Percentiles rank a stretch among this genome's conserved stretches.
Evolutionary conservation across 2,113 vertebrate genomes (phyloP).

Genomic region (Chlorocebus sabaeus): DNA sequence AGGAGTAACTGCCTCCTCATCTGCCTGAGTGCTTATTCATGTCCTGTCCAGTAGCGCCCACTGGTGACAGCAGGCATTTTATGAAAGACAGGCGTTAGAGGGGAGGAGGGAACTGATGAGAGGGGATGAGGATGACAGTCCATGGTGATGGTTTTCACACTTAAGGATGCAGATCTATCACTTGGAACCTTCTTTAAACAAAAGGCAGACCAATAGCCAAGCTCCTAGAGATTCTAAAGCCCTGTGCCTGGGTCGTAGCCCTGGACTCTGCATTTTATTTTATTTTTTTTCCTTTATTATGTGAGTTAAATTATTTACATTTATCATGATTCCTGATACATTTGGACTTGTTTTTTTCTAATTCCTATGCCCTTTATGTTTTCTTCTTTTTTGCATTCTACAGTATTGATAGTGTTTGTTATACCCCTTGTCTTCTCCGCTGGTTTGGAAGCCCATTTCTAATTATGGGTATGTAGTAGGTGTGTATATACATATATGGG

Average conservation of each 20-base stretch:
- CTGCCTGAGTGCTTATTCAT: neutral
- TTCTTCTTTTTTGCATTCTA: no score
- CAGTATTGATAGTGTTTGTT: no score
- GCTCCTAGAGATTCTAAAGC: neutral
- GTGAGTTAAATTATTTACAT: no score
- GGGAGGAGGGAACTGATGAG: neutral
- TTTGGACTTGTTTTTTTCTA: no score
- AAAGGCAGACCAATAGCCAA: neutral
- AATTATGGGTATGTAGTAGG: no score
- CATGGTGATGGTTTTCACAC: neutral
- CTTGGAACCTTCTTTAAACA: neutral
- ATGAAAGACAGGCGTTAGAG: neutral
- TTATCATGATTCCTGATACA: no score
- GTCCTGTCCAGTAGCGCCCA: neutral
- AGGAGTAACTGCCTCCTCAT: neutral
- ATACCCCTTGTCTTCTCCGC: no score
- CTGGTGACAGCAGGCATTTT: accelerated
- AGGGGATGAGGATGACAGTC: neutral
- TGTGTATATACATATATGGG: no score
- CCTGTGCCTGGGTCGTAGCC: neutral
- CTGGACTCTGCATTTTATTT: neutral
- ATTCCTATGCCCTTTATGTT: no score
- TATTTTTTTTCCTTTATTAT: no score
- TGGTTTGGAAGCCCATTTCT: no score
- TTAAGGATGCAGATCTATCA: neutral